Conservation (phyloP, 2,113 vertebrate genomes). For the Psittacus erithacus region DNA sequence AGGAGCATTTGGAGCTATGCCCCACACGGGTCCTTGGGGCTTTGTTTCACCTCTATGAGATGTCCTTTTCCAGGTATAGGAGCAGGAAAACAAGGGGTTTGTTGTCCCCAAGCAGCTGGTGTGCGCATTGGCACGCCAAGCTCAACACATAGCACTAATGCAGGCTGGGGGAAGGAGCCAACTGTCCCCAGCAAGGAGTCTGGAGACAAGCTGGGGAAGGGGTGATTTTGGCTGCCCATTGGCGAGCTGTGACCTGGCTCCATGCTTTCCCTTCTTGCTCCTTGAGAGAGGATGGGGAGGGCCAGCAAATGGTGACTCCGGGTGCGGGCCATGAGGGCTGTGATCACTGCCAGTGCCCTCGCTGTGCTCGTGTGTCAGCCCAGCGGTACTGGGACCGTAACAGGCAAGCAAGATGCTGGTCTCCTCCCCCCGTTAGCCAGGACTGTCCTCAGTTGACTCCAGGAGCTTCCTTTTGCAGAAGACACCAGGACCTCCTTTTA, state of each 20-base stretch:
- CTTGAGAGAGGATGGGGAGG: accelerated
- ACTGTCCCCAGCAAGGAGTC: accelerated
- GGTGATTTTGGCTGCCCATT: background rate
- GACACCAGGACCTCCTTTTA: background rate
- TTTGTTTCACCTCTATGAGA: background rate
- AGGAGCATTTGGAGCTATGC: accelerated
- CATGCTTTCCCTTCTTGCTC: accelerated
- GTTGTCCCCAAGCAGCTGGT: background rate
- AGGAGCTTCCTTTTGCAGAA: background rate
- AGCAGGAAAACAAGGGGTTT: background rate
- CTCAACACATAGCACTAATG: accelerated
- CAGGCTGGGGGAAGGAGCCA: background rate
- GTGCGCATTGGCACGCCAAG: accelerated
- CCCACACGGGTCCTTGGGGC: accelerated
- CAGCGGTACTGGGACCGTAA: background rate
- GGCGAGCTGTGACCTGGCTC: accelerated
- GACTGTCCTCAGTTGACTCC: slow-evolving; percentile 43
- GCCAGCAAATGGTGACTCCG: background rate
- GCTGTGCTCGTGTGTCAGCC: background rate
- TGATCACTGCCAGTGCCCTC: background rate
- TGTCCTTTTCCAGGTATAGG: background rate
- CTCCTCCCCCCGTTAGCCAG: background rate
- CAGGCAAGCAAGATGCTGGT: background rate
- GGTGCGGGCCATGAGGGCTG: accelerated
- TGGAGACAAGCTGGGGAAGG: background rate